phyloP scores from a whole-genome alignment of 1,140 invertebrate species.

The Hylaeus volcanicus region DNA sequence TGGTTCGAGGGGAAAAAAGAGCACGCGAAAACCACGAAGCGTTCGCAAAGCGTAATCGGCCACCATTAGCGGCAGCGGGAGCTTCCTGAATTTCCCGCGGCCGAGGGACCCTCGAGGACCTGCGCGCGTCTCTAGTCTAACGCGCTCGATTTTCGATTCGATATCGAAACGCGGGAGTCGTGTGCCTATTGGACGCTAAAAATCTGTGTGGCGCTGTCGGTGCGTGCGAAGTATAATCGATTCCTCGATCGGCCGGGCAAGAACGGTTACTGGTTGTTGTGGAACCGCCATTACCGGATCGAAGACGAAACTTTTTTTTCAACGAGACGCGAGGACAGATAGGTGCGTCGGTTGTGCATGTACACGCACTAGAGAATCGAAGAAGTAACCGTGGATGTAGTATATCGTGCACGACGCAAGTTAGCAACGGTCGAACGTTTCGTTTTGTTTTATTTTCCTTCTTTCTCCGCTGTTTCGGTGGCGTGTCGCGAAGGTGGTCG shows the following conservation, averaged over 20 bases:
- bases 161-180: background rate
- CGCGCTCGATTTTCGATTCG: background rate
- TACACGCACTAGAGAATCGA: background rate
- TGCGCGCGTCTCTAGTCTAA: background rate
- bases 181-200: background rate
- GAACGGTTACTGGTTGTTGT: background rate
- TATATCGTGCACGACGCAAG: constrained; percentile 15
- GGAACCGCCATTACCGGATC: background rate
- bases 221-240: background rate
- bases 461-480: background rate
- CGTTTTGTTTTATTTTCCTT: background rate
- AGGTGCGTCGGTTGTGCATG: constrained; percentile 16
- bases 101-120: background rate
- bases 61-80: background rate
- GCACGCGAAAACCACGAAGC: background rate
- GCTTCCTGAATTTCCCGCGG: constrained; percentile 41
- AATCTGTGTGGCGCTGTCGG: background rate
- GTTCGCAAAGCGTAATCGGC: background rate
- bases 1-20: background rate
- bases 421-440: background rate
- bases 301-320: background rate
- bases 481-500: background rate
- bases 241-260: background rate
- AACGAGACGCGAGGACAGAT: background rate
- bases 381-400: background rate